These are phyloP conservation scores for Craseonycteris thonglongyai DNA, from an alignment of 2,113 vertebrate species.

Conservation along the genomic window DNA sequence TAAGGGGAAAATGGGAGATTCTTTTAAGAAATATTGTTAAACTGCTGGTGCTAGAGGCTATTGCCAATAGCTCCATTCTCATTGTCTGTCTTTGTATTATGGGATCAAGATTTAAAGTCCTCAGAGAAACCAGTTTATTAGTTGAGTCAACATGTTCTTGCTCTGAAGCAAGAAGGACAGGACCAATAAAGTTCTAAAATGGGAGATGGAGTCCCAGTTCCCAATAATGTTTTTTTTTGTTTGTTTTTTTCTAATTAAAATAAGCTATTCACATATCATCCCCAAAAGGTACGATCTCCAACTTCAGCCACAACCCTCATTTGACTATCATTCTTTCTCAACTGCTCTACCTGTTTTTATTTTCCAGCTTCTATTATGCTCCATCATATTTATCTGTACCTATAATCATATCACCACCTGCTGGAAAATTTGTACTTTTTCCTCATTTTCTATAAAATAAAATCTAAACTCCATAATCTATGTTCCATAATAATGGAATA, in stretches of 20 bases:
- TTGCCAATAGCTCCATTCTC: not conserved
- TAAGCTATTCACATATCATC: not conserved
- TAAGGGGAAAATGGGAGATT: not conserved
- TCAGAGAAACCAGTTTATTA: not conserved
- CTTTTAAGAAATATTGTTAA: not conserved
- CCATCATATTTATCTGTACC: not conserved
- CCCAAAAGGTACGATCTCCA: not conserved
- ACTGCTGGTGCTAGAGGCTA: not conserved
- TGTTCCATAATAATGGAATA: not conserved
- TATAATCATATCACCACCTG: not conserved
- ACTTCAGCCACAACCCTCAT: not conserved
- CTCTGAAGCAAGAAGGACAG: not conserved
- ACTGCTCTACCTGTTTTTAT: not conserved
- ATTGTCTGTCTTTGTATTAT: not conserved
- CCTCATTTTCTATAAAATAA: not conserved
- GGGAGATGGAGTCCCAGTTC: not conserved
- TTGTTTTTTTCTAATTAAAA: not conserved
- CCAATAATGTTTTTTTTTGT: too few relatives aligned
- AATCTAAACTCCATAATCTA: not conserved
- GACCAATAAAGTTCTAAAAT: not conserved
- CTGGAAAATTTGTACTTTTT: not conserved
- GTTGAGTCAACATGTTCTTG: not conserved
- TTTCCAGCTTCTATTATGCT: not conserved
- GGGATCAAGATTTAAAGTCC: not conserved
- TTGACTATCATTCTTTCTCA: not conserved